Evolutionary conservation across 2,113 vertebrate species (phyloP).

Genomic region (Nestor notabilis): DNA sequence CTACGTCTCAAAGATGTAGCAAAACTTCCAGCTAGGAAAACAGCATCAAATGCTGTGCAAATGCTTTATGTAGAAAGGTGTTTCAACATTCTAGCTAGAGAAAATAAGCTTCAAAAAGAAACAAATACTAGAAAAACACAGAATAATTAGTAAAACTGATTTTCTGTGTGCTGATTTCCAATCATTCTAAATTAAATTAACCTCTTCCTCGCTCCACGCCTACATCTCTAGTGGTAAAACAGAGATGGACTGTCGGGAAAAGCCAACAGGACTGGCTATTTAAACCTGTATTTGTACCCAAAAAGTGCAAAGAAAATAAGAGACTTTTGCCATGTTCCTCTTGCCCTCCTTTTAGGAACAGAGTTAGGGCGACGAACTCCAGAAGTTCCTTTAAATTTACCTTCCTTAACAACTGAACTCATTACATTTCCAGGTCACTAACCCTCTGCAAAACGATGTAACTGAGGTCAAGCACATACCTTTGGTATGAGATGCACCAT

Average conservation of each 20-base stretch:
- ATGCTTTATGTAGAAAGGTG: neutral
- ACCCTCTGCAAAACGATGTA: neutral
- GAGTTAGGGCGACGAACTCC: neutral
- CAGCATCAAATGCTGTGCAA: neutral
- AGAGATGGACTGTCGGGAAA: neutral
- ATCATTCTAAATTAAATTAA: neutral
- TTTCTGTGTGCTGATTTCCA: neutral
- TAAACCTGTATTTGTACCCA: neutral
- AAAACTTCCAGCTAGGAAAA: conserved; percentile 4
- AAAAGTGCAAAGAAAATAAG: neutral
- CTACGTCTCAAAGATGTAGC: neutral
- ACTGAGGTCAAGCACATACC: conserved; percentile 68
- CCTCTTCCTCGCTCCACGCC: neutral
- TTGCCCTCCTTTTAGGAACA: neutral
- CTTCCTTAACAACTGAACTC: neutral
- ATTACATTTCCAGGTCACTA: neutral
- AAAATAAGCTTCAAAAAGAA: conserved; percentile 1
- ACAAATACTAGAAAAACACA: neutral
- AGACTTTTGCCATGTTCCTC: neutral
- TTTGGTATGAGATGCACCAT: conserved; percentile 95
- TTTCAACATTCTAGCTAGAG: neutral
- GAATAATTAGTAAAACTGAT: neutral
- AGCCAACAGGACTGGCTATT: neutral
- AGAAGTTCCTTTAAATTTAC: neutral
- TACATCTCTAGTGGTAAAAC: neutral